Conservation (phyloP, 2,888 invertebrate genomes). For the Drosophila paucipuncta region DNA sequence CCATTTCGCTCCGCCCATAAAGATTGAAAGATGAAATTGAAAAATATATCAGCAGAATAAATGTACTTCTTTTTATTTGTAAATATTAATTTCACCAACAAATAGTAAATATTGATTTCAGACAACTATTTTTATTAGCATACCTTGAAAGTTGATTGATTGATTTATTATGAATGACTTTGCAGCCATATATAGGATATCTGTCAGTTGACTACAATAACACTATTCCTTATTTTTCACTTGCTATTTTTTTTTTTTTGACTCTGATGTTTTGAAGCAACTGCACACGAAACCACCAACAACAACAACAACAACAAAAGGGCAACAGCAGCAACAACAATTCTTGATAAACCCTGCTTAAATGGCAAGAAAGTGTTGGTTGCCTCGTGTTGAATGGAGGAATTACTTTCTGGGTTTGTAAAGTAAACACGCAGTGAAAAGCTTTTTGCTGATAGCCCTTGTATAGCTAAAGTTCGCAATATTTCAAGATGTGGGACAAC, state of each 20-base stretch:
- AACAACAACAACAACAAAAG: constrained; percentile 9
- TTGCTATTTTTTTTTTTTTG: constrained; percentile 10
- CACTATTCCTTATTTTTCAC: constrained; percentile 3
- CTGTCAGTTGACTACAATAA: not conserved
- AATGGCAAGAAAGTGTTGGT: constrained; percentile 29
- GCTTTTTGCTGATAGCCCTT: not conserved
- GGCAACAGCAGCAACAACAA: not conserved
- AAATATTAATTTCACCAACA: no score
- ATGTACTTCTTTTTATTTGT: no score
- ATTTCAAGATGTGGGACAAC: not conserved
- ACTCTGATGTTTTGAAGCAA: constrained; percentile 47
- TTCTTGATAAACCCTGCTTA: constrained; percentile 30
- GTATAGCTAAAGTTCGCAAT: not conserved
- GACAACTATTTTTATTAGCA: not conserved
- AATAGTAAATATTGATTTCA: no score
- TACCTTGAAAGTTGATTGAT: not conserved
- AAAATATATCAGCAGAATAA: not conserved
- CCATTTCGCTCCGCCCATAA: not conserved
- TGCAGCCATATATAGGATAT: not conserved
- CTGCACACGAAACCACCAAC: constrained; percentile 26
- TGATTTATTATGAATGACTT: not conserved
- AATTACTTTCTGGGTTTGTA: constrained; percentile 3
- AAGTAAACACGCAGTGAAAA: constrained; percentile 1
- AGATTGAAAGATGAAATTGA: not conserved
- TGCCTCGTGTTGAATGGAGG: constrained; percentile 5